phyloP scores from a whole-genome alignment of 2,113 vertebrate species.

The Chrysemys picta region DNA sequence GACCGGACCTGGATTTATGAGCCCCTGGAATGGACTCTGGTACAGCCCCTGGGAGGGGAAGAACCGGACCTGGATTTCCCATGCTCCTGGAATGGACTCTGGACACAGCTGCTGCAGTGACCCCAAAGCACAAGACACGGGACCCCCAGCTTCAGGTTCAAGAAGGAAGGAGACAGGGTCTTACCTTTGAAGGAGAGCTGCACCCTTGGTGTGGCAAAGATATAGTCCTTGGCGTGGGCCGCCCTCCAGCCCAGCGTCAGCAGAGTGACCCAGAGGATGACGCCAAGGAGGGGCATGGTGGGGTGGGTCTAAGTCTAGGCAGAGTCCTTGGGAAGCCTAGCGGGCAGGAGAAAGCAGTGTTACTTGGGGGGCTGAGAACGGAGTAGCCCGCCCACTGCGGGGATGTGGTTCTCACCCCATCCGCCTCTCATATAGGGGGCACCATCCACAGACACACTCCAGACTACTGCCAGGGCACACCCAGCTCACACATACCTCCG shows the following conservation, averaged over 20 bases:
- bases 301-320: conserved; percentile 28
- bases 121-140: background rate
- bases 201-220: conserved; percentile 71
- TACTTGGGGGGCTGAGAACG: background rate
- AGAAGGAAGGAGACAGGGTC: background rate
- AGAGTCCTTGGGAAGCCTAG: conserved; percentile 54
- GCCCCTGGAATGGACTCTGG: accelerated
- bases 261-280: conserved; percentile 80
- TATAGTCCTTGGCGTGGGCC: conserved; percentile 73
- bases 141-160: accelerated
- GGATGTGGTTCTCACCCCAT: background rate
- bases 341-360: background rate
- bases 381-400: accelerated
- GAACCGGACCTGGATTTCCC: accelerated
- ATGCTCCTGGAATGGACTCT: background rate
- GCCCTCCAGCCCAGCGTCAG: conserved; percentile 80
- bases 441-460: background rate
- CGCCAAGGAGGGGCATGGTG: conserved; percentile 77
- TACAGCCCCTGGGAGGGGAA: background rate
- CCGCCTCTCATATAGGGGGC: too few relatives aligned
- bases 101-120: background rate
- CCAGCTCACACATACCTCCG: background rate
- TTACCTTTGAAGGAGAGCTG: conserved; percentile 85
- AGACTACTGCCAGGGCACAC: too few relatives aligned
- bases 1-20: background rate